These are phyloP conservation scores for Cladorhizidae sp. DNA, from an alignment of 37 sponge, comb jelly and placozoan genomes.

Conservation along the genomic window DNA sequence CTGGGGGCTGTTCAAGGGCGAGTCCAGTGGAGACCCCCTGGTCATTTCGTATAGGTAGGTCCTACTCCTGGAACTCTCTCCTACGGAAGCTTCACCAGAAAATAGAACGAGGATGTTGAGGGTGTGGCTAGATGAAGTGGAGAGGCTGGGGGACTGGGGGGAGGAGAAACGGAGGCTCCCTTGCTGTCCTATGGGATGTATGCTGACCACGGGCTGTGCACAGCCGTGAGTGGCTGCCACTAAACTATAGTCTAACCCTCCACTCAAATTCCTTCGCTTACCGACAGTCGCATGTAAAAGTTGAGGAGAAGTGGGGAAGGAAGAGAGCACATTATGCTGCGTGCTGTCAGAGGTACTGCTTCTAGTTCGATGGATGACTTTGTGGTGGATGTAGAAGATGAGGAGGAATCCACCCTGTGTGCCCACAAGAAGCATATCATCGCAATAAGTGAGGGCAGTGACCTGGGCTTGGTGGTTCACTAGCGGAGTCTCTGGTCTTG, in stretches of 20 bases:
- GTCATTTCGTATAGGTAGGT: conserved; percentile 25
- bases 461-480: conserved; percentile 23
- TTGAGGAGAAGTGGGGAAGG: not conserved
- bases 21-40: conserved; percentile 12
- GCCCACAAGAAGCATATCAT: conserved; percentile 48
- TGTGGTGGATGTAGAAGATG: conserved; percentile 42
- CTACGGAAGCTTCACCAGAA: not conserved
- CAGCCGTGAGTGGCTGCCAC: conserved; percentile 38
- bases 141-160: conserved; percentile 7
- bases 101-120: conserved; percentile 18
- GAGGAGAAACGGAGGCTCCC: not conserved
- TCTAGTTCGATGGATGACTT: not conserved
- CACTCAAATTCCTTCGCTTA: not conserved
- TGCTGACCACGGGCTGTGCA: conserved; percentile 18
- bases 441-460: conserved; percentile 28
- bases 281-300: not conserved
- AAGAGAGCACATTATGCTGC: not conserved
- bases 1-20: conserved; percentile 26
- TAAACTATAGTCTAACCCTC: not conserved
- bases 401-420: conserved; percentile 61
- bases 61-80: not conserved
- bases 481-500: conserved; percentile 4
- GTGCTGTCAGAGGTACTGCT: not conserved
- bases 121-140: not conserved
- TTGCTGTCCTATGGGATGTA: conserved; percentile 4